Percentiles rank a stretch among this genome's conserved stretches.
Evolutionary conservation across 1,140 invertebrate genomes (phyloP).

Genomic region (Drosophila albomicans): DNA sequence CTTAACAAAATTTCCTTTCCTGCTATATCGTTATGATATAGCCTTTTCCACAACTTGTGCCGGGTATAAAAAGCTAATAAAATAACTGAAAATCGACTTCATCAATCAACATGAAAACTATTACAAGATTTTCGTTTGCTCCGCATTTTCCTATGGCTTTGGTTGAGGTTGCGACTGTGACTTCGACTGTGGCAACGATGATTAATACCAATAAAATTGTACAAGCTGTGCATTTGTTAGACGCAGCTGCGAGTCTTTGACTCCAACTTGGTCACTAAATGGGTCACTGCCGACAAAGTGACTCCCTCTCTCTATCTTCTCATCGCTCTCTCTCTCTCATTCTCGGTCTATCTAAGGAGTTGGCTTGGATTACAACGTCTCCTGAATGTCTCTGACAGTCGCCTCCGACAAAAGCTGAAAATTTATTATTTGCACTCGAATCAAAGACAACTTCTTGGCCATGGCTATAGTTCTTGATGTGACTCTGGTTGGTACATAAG

Average conservation of each 20-base stretch:
- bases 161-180: not conserved
- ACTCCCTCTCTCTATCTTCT: not conserved
- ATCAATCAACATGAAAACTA: slow-evolving; percentile 66
- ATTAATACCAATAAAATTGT: slow-evolving; percentile 81
- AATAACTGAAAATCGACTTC: slow-evolving; percentile 54
- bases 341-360: not conserved
- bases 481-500: slow-evolving; percentile 27
- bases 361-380: slow-evolving; percentile 73
- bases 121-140: slow-evolving; percentile 39
- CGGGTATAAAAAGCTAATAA: slow-evolving; percentile 16
- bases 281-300: slow-evolving; percentile 57
- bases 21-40: not conserved
- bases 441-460: slow-evolving; percentile 62
- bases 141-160: not conserved
- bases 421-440: slow-evolving; percentile 79
- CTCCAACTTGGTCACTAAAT: slow-evolving; percentile 44
- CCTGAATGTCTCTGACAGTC: slow-evolving; percentile 65
- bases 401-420: slow-evolving; percentile 53
- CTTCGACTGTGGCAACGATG: slow-evolving; percentile 46
- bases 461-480: slow-evolving; percentile 9
- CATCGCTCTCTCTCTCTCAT: not conserved
- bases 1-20: too few species aligned
- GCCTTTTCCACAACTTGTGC: not conserved
- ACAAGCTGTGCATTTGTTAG: slow-evolving; percentile 54
- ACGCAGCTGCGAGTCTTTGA: slow-evolving; percentile 28